Evolutionary conservation across 2,113 vertebrate genomes (phyloP).

Genomic region (Drymodes brunneopygia): DNA sequence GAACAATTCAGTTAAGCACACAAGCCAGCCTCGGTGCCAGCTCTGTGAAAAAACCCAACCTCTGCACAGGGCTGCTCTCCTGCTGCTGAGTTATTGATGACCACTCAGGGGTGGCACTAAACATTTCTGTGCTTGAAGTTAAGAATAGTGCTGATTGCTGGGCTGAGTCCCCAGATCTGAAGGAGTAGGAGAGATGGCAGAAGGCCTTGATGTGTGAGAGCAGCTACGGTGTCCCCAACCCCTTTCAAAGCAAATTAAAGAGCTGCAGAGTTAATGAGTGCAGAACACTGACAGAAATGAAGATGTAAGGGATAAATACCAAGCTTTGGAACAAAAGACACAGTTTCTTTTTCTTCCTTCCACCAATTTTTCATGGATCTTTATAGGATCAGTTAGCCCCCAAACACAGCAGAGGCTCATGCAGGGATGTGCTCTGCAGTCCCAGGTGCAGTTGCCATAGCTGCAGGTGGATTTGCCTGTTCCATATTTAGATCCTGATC

Average conservation of each 20-base stretch:
- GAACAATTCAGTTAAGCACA: neutral
- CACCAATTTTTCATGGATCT: neutral
- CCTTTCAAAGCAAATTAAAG: neutral
- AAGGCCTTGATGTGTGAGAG: neutral
- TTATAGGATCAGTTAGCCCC: neutral
- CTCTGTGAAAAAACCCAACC: neutral
- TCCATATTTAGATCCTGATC: constrained; percentile 39
- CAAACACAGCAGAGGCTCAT: neutral
- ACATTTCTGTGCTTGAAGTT: neutral
- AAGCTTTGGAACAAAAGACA: neutral
- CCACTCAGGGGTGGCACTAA: neutral
- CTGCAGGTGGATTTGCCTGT: constrained; percentile 30
- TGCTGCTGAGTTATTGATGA: neutral
- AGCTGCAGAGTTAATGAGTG: neutral
- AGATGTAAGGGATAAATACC: neutral
- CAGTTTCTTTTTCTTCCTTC: neutral
- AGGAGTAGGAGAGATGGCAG: neutral
- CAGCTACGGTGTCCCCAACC: neutral
- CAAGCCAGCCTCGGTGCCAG: neutral
- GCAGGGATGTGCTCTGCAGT: neutral
- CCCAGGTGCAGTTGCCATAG: constrained; percentile 10
- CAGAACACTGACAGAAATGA: neutral
- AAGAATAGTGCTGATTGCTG: neutral
- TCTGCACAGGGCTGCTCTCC: neutral
- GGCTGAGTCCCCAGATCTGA: neutral